These are phyloP conservation scores for Parotocinclus haroldoi DNA, from an alignment of 2,797 vertebrate species.

Conservation along the genomic window DNA sequence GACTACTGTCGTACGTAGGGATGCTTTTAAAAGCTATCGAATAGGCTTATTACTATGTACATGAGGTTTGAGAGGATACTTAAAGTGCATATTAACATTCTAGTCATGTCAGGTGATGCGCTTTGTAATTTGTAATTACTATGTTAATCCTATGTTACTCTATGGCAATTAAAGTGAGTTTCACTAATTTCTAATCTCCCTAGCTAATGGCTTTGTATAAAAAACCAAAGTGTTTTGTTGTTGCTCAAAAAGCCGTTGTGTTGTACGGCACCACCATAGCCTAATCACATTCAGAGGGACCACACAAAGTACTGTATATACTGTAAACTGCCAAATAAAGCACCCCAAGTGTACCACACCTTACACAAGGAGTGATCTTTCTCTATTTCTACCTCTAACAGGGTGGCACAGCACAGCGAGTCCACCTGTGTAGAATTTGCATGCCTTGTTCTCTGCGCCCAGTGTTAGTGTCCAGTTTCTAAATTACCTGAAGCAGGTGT, in stretches of 20 bases:
- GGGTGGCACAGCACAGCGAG: too few relatives aligned
- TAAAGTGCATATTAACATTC: slow-evolving; percentile 40
- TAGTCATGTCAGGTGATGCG: slow-evolving; percentile 36
- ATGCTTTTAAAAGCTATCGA: slow-evolving; percentile 20
- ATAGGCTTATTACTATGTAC: slow-evolving; percentile 16
- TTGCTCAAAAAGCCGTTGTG: slow-evolving; percentile 54
- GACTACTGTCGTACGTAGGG: slow-evolving; percentile 23
- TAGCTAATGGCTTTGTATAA: slow-evolving; percentile 37
- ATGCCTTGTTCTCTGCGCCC: too few relatives aligned
- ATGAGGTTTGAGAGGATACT: slow-evolving; percentile 25
- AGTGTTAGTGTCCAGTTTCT: too few relatives aligned
- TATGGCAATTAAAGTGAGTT: slow-evolving; percentile 38
- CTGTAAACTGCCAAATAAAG: slow-evolving; percentile 52
- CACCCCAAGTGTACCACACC: slow-evolving; percentile 30
- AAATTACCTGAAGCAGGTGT: too few relatives aligned
- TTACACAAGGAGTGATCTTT: neutral
- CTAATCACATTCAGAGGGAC: slow-evolving; percentile 52
- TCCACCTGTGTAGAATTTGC: too few relatives aligned
- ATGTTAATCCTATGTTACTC: slow-evolving; percentile 44
- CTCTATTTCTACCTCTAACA: too few relatives aligned
- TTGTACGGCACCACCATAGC: slow-evolving; percentile 40
- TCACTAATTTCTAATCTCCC: slow-evolving; percentile 26
- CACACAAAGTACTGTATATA: slow-evolving; percentile 50
- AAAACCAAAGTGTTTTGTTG: slow-evolving; percentile 47
- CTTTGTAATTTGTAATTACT: slow-evolving; percentile 45